Evolutionary conservation across 1,140 invertebrate genomes (phyloP).

Genomic region (Chironomus tepperi): DNA sequence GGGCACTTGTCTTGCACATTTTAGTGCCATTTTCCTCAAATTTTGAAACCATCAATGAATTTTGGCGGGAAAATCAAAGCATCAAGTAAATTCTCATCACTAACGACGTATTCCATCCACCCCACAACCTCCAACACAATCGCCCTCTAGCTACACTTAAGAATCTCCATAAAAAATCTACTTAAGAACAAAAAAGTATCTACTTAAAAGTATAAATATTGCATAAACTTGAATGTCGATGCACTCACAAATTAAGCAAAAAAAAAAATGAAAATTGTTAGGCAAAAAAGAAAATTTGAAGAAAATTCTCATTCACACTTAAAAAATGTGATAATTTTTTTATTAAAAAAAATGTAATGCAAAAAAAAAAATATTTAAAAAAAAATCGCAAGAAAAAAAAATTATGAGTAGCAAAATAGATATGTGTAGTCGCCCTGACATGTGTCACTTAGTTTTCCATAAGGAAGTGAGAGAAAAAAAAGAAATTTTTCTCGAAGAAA

Average conservation of each 20-base stretch:
- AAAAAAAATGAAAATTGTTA: neutral
- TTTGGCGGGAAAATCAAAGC: too few species aligned
- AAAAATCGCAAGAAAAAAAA: neutral
- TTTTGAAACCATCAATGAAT: too few species aligned
- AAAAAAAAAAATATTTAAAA: neutral
- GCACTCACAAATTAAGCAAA: conserved; percentile 1
- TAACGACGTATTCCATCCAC: too few species aligned
- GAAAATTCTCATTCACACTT: conserved; percentile 5
- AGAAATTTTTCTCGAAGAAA: neutral
- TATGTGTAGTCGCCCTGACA: conserved; percentile 5
- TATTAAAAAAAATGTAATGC: neutral
- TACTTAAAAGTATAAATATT: too few species aligned
- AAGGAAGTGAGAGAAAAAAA: neutral
- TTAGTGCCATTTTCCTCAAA: too few species aligned
- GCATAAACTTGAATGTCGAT: neutral
- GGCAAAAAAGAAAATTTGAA: neutral
- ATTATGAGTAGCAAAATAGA: neutral
- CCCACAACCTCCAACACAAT: too few species aligned
- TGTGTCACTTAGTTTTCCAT: neutral
- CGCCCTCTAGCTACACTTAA: too few species aligned
- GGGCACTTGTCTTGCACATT: too few species aligned
- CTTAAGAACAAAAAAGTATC: too few species aligned
- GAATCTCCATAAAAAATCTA: too few species aligned
- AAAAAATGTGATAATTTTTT: conserved; percentile 7
- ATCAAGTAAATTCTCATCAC: too few species aligned